phyloP scores from a whole-genome alignment of 2,113 vertebrate species.

The Daubentonia madagascariensis region DNA sequence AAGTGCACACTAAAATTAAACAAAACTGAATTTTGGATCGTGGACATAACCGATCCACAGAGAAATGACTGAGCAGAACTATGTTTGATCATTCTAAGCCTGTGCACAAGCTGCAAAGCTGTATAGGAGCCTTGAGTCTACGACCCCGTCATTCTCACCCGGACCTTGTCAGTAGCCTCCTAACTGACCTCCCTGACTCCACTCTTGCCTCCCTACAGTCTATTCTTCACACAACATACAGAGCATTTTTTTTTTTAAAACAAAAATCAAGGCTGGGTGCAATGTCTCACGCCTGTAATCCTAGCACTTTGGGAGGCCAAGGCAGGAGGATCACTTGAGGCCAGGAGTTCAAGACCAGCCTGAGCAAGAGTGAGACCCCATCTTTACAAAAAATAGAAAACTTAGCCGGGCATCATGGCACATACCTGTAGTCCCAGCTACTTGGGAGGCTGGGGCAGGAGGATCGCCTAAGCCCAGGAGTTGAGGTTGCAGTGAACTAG shows the following conservation, averaged over 20 bases:
- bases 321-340: no score
- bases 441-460: no score
- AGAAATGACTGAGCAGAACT: neutral
- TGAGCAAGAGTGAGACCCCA: no score
- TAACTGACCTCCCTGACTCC: neutral
- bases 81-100: neutral
- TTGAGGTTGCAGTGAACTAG: no score
- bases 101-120: no score
- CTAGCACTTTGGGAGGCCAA: no score
- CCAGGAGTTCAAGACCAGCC: no score
- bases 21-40: neutral
- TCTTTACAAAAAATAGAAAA: no score
- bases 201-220: neutral
- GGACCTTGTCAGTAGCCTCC: neutral
- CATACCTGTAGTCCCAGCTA: no score
- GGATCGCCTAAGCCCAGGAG: no score
- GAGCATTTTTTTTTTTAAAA: neutral
- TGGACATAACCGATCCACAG: neutral
- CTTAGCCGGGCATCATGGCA: no score
- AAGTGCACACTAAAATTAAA: neutral
- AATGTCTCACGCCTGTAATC: no score
- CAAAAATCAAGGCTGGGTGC: neutral
- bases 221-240: neutral
- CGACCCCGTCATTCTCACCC: neutral
- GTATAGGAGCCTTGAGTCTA: accelerated